These are phyloP conservation scores for Platyscapa corneri DNA, from an alignment of 1,140 invertebrate genomes.

Conservation along the genomic window DNA sequence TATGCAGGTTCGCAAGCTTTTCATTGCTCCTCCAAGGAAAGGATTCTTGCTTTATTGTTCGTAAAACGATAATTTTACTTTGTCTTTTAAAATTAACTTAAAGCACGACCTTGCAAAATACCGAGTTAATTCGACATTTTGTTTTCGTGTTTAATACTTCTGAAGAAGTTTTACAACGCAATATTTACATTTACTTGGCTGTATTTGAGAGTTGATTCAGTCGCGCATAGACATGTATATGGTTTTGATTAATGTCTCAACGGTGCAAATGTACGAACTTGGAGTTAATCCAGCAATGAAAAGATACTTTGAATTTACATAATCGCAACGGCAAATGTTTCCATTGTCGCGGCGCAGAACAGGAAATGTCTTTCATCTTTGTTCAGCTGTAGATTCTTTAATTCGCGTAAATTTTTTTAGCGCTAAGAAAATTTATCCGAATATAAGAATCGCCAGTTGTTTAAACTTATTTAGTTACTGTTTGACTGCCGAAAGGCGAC, in stretches of 20 bases:
- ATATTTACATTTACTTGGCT: too few relatives aligned
- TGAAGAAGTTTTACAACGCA: too few relatives aligned
- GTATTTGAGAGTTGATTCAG: too few relatives aligned
- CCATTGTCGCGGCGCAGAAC: neutral
- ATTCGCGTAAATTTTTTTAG: conserved; percentile 32
- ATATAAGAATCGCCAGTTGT: neutral
- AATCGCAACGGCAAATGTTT: neutral
- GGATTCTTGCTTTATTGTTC: too few relatives aligned
- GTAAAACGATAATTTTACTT: too few relatives aligned
- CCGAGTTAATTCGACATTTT: too few relatives aligned
- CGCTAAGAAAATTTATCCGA: conserved; percentile 27
- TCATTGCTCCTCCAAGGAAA: neutral
- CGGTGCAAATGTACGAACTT: neutral
- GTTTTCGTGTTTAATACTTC: too few relatives aligned
- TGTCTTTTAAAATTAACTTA: too few relatives aligned
- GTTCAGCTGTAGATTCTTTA: neutral
- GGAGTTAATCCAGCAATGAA: neutral
- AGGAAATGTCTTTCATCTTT: neutral
- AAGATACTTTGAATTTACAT: neutral
- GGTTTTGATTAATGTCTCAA: neutral
- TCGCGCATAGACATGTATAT: too few relatives aligned
- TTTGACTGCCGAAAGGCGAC: neutral
- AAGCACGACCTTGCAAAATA: too few relatives aligned
- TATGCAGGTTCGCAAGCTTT: neutral
- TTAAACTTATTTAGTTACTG: neutral